Conservation (phyloP, 2,888 invertebrate genomes). For the Mylabris sibirica region DNA sequence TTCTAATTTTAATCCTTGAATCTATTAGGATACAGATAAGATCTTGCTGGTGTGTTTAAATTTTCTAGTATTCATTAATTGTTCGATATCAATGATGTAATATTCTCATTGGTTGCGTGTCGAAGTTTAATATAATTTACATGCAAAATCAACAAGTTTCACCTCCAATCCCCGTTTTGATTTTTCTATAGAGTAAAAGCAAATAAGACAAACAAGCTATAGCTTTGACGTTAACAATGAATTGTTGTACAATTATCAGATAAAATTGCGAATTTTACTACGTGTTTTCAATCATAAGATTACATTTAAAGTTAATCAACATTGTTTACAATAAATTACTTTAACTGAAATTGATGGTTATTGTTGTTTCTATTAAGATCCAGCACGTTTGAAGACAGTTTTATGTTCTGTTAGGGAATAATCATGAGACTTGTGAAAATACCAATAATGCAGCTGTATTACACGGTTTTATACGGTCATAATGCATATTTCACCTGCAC, state of each 20-base stretch:
- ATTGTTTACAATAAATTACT: not conserved
- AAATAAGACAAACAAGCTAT: too few relatives aligned
- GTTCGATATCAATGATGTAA: not conserved
- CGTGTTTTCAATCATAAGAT: not conserved
- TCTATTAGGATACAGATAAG: too few relatives aligned
- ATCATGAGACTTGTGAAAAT: not conserved
- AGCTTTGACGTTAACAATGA: not conserved
- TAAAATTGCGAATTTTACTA: not conserved
- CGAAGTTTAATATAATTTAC: not conserved
- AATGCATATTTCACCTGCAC: conserved; percentile 8
- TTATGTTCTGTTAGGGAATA: not conserved
- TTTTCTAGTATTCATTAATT: too few relatives aligned
- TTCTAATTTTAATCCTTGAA: not conserved
- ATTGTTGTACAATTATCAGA: not conserved
- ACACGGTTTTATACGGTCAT: not conserved
- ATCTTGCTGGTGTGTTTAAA: too few relatives aligned
- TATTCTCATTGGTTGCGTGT: not conserved
- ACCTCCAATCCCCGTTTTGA: not conserved
- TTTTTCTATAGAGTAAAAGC: not conserved
- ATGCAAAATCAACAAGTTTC: conserved; percentile 8
- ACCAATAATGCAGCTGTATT: not conserved
- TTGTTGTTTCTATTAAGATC: conserved; percentile 10
- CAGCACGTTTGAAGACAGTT: not conserved
- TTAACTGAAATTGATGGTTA: conserved; percentile 9
- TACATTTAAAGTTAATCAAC: not conserved